These are phyloP conservation scores for Tuta absoluta DNA, from an alignment of 2,888 invertebrate genomes.

Conservation along the genomic window DNA sequence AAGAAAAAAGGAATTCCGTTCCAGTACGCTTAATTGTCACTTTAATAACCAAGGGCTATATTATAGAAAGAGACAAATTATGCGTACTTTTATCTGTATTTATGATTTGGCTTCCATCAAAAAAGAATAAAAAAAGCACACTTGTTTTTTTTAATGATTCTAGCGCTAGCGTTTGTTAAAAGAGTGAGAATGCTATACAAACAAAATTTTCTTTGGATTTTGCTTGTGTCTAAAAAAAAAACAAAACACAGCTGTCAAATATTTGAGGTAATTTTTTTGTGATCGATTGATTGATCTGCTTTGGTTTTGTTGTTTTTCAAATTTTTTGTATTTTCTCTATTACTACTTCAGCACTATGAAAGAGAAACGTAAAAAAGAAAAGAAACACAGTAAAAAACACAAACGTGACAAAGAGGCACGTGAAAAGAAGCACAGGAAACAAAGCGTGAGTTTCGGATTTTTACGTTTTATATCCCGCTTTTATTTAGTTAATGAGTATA, in stretches of 20 bases:
- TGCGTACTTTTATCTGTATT: neutral
- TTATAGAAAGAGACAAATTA: neutral
- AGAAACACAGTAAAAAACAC: conserved; percentile 56
- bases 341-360: conserved; percentile 47
- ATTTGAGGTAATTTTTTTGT: neutral
- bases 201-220: neutral
- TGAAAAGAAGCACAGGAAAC: conserved; percentile 46
- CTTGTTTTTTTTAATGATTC: neutral
- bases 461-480: no score
- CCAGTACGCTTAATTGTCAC: neutral
- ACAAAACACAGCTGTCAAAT: neutral
- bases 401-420: conserved; percentile 53
- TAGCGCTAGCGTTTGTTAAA: neutral
- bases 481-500: no score
- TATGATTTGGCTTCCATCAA: neutral
- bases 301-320: neutral
- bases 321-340: neutral
- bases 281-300: neutral
- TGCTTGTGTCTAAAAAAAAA: neutral
- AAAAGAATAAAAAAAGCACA: neutral
- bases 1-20: conserved; percentile 1
- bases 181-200: neutral
- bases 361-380: conserved; percentile 63
- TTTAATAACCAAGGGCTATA: neutral
- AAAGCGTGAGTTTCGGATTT: conserved; percentile 47